Evolutionary conservation across 2,888 invertebrate genomes (phyloP), one percentile per base, ranked within the genome.

Genomic region (Pandemis heparana): DNA sequence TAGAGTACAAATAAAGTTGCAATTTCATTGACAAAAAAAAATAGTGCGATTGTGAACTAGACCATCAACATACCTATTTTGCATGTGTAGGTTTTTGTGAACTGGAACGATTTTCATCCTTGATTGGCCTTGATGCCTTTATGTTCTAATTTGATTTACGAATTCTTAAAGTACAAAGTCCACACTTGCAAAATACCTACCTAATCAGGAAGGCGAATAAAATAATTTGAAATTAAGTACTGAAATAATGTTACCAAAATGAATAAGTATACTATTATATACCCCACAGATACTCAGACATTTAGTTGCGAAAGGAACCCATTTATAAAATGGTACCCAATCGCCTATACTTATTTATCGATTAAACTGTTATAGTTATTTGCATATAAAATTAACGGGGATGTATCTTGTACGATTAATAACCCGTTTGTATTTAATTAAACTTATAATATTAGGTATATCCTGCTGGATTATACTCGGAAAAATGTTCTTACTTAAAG

Each of bases 51-150:
- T 32, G 23, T 32, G 23, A 32, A 32, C 23, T 32, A 32, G 23
- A 32, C 23, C 23, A 32, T 32, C 23, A 32, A 32, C 23, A 32
- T 32, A 32, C 23, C 2, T 32, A 32, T 32, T 32, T 32, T 2
- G 2, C 23, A 32, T 32, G 23, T n/a, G n/a, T n/a, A n/a, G n/a
- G n/a, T n/a, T n/a, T n/a, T 32, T 32, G 14, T 48, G 16, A 64
- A 48, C 39, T 41, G 5, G 41, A 41, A 41, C 41, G 41, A 60
- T 51, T 51, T 71, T 23, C 41, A 59, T 16, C 62, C 16, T 41
- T 62, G 41, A 48, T 71, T 60, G 48, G 38, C 32, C 16, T 61
- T 69, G 46, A 69, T 48, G 60, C 38, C 12, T 59, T 59, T 48
- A 38, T 43, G 48, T 59, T 59, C 59, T 71, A 38, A 39, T 59